phyloP scores from a whole-genome alignment of 2,113 vertebrate genomes.

The Danio rerio region GRCz12tu NC_133182.1:34322501-34323000 shows the following conservation, averaged over 20 bases:
- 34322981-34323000: slow-evolving; percentile 91
- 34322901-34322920: slow-evolving; percentile 96
- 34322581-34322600: too few relatives aligned
- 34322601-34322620: too few relatives aligned
- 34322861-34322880: slow-evolving; percentile 88
- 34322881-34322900: slow-evolving; percentile 88
- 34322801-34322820: not conserved
- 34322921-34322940: slow-evolving; percentile 85
- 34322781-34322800: not conserved
- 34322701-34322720: not conserved
- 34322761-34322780: not conserved
- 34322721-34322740: not conserved
- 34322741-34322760: not conserved
- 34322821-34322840: not conserved
- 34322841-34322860: slow-evolving; percentile 75
- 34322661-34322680: too few relatives aligned
- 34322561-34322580: too few relatives aligned
- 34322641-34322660: too few relatives aligned
- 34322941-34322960: slow-evolving; percentile 75
- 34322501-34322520: too few relatives aligned
- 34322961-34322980: slow-evolving; percentile 92
- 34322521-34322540: too few relatives aligned
- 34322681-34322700: too few relatives aligned
- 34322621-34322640: too few relatives aligned
- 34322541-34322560: too few relatives aligned